A percentile compares a stretch with the other conserved stretches of the same genome.
Evolutionary conservation across 2,797 vertebrate species (phyloP).

Genomic region (Sebastes matsubarae): DNA sequence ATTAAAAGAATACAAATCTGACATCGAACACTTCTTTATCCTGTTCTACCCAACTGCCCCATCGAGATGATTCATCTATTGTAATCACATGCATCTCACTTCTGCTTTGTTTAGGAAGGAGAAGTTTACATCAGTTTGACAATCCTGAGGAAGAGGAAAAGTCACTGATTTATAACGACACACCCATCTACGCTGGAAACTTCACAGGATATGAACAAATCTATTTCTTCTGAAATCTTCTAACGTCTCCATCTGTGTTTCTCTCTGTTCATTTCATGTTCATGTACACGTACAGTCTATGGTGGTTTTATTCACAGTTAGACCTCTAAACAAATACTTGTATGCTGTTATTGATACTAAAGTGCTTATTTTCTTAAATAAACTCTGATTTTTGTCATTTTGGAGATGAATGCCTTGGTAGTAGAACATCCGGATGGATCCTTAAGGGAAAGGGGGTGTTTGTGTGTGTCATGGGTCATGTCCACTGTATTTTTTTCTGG

Average conservation of each 20-base stretch:
- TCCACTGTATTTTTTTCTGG: not conserved
- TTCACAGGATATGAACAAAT: constrained; percentile 81
- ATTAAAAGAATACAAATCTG: not conserved
- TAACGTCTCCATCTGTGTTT: not conserved
- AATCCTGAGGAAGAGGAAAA: constrained; percentile 71
- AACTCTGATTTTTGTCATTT: not conserved
- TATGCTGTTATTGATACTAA: not conserved
- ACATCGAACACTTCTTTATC: not conserved
- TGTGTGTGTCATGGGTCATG: too few species aligned
- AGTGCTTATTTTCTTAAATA: not conserved
- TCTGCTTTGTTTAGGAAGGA: constrained; percentile 78
- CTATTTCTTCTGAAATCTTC: constrained; percentile 83
- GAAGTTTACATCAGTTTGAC: constrained; percentile 80
- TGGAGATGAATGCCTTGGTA: not conserved
- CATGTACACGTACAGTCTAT: not conserved
- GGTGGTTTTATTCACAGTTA: constrained; percentile 1
- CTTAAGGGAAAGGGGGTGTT: not conserved
- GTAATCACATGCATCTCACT: constrained; percentile 20
- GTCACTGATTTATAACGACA: constrained; percentile 82
- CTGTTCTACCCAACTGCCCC: not conserved
- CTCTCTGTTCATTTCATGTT: not conserved
- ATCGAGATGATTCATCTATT: not conserved
- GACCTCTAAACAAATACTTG: not conserved
- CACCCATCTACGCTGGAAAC: constrained; percentile 74
- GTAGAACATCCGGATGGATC: not conserved